Evolutionary conservation across 2,113 vertebrate species (phyloP), one percentile per base, ranked within the genome.

Genomic region (Carassius carassius): DNA sequence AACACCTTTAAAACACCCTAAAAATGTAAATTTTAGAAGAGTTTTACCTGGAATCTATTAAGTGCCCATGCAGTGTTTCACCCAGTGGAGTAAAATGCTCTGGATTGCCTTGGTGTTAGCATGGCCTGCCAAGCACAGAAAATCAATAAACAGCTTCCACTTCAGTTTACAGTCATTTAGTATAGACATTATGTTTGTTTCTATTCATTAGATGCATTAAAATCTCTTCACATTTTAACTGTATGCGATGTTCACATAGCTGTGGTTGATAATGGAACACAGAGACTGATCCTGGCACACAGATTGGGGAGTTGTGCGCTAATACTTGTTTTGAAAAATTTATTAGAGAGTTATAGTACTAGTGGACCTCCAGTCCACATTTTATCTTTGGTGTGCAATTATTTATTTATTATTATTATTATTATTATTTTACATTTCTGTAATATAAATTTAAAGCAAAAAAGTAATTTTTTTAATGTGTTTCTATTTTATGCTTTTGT

Each of bases 111-210:
- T 14, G 44, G 44, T 25, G n/a, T 44, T 44, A 44, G 35, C 77
- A 4, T 44, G 23, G 60, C 65, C 60, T 65, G 60, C 9, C 60
- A 63, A 49, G 78, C 78, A 47, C 78, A 80, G 78, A 65, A 80
- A 80, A 75, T 80, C 78, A 65, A 80, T 80, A 65, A 80, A 80
- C 58, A 47, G 41, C 78, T 80, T 80, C 78, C 60, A 80, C 60
- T 65, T 78, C 41, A 44, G 16, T 65, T 80, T 80, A 80, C 37
- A 80, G 78, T 65, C 78, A 65, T 80, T 80, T 49, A 29, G 58
- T 63, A 65, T 47, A 65, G 78, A 80, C 60, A 49, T 65, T 80
- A 25, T 80, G 78, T 80, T 80, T 65, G 60, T 65, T 80, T 65
- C 21, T 62, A 35, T 78, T 78, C 56, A 78, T 78, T 78, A 62